Evolutionary conservation across 2,113 vertebrate species (phyloP).

Genomic region (Cephalophus harveyi): DNA sequence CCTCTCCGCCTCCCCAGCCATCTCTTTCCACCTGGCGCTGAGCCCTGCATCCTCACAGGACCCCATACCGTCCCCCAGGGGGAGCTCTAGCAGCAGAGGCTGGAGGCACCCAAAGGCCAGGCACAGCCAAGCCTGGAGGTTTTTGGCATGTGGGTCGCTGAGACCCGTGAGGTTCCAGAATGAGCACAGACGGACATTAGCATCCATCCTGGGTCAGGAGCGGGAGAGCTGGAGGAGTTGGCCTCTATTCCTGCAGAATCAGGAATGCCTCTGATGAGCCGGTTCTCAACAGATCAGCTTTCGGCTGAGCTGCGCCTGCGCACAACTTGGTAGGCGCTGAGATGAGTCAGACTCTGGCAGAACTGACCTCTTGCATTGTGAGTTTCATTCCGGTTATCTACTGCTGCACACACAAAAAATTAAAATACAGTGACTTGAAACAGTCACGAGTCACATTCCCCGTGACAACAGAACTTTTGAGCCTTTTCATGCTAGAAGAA

Average conservation of each 20-base stretch:
- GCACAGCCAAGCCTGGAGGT: not conserved
- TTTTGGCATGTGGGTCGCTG: accelerated
- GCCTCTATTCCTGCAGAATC: not conserved
- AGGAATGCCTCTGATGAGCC: not conserved
- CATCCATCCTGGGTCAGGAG: not conserved
- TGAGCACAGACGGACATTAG: not conserved
- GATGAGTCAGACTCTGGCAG: not conserved
- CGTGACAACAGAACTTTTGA: not conserved
- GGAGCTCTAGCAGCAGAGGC: not conserved
- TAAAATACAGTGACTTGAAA: not conserved
- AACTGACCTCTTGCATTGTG: not conserved
- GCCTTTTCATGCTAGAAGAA: not conserved
- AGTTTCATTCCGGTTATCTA: not conserved
- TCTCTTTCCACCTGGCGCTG: not conserved
- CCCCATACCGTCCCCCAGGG: not conserved
- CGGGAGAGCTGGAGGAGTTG: not conserved
- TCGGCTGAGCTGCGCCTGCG: not conserved
- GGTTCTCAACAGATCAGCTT: not conserved
- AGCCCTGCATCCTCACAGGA: not conserved
- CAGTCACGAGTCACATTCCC: not conserved
- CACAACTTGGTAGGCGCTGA: not conserved
- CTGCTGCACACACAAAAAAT: not conserved
- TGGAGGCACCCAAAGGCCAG: not conserved
- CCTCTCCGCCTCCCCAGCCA: not conserved
- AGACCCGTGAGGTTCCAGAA: not conserved